These are phyloP conservation scores for Semaprochilodus insignis DNA, from an alignment of 2,797 vertebrate genomes.

Conservation along the genomic window DNA sequence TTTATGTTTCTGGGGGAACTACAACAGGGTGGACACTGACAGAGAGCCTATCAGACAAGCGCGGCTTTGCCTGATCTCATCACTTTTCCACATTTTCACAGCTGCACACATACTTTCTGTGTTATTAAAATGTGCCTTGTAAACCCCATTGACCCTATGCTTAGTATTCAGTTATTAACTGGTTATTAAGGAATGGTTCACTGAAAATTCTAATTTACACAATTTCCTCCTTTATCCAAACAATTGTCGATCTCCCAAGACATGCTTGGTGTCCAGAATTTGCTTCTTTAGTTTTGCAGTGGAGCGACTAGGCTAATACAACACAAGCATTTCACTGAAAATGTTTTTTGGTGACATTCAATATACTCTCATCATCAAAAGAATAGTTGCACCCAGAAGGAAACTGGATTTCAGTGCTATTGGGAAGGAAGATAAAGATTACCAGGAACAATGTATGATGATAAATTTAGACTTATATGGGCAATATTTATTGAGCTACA, in stretches of 20 bases:
- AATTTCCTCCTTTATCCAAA: not conserved
- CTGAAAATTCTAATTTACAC: not conserved
- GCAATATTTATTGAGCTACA: too few relatives aligned
- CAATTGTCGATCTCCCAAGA: not conserved
- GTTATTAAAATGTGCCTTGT: not conserved
- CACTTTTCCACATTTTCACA: slow-evolving; percentile 11
- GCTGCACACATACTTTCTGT: not conserved
- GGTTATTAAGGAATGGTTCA: not conserved
- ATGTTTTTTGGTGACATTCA: too few relatives aligned
- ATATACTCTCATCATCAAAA: too few relatives aligned
- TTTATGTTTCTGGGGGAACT: slow-evolving; percentile 7
- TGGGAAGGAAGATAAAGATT: too few relatives aligned
- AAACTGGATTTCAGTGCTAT: too few relatives aligned
- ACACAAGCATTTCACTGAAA: too few relatives aligned
- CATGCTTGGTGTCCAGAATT: not conserved
- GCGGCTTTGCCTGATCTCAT: not conserved
- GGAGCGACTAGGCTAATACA: too few relatives aligned
- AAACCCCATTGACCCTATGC: not conserved
- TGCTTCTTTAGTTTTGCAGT: too few relatives aligned
- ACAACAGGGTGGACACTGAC: slow-evolving; percentile 2
- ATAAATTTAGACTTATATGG: too few relatives aligned
- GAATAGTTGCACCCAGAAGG: too few relatives aligned
- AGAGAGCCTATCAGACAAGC: slow-evolving; percentile 25
- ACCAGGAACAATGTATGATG: too few relatives aligned
- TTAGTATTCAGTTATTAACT: not conserved